A percentile compares a stretch with the other conserved stretches of the same genome.
Evolutionary conservation across 2,113 vertebrate genomes (phyloP).

Genomic region (Pollimyrus isidori): DNA sequence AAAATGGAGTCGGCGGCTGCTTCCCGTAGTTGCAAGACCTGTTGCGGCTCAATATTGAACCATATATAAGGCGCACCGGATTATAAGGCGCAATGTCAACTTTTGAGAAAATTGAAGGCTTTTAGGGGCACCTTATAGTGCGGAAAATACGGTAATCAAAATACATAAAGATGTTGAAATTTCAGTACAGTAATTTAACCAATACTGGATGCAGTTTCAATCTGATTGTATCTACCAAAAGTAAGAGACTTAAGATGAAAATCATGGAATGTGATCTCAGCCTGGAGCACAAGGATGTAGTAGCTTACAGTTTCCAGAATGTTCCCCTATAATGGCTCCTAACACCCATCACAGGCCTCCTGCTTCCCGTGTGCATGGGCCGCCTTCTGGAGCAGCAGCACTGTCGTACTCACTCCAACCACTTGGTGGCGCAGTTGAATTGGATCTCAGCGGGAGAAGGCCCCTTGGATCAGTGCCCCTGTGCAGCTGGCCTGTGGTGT

Average conservation of each 20-base stretch:
- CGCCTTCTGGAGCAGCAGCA: conserved; percentile 65
- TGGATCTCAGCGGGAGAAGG: conserved; percentile 72
- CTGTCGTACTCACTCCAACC: conserved; percentile 69
- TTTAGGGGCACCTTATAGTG: too few relatives aligned
- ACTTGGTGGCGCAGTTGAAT: conserved; percentile 75
- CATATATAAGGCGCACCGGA: too few relatives aligned
- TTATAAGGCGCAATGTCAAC: too few relatives aligned
- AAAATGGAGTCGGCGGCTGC: too few relatives aligned
- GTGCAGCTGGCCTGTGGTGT: conserved; percentile 69
- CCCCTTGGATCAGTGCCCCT: conserved; percentile 75
- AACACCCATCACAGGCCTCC: conserved; percentile 56
- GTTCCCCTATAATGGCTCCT: not conserved
- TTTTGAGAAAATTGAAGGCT: too few relatives aligned
- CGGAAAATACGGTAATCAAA: not conserved
- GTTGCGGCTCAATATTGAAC: too few relatives aligned
- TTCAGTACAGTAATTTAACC: not conserved
- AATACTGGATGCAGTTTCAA: not conserved
- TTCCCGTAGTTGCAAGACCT: too few relatives aligned
- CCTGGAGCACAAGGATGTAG: not conserved
- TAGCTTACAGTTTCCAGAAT: not conserved
- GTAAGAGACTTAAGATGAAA: not conserved
- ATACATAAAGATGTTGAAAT: not conserved
- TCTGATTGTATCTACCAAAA: not conserved
- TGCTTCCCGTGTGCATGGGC: conserved; percentile 85
- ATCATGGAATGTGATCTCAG: not conserved